These are phyloP conservation scores for Glaucidium brasilianum DNA, from an alignment of 2,113 vertebrate genomes.

Conservation along the genomic window DNA sequence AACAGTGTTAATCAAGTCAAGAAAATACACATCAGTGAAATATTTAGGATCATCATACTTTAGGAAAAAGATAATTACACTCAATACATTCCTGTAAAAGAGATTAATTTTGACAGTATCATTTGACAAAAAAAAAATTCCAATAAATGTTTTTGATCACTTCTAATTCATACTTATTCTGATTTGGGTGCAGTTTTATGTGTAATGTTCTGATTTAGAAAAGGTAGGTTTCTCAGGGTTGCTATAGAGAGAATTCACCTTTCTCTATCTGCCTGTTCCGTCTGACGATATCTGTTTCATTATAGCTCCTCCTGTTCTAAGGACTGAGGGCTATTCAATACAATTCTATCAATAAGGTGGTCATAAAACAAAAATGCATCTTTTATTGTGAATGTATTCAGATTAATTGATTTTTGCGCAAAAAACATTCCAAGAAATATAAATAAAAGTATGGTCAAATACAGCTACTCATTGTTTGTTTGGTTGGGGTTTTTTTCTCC, in stretches of 20 bases:
- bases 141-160: background rate
- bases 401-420: background rate
- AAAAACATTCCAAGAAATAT: background rate
- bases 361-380: background rate
- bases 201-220: background rate
- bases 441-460: background rate
- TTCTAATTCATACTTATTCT: background rate
- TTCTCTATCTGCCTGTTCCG: background rate
- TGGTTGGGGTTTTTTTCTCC: background rate
- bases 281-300: background rate
- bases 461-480: too few species aligned
- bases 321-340: rapidly evolving
- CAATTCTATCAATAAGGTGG: background rate
- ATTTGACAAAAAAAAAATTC: background rate
- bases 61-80: background rate
- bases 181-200: background rate
- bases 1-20: background rate
- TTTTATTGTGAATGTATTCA: background rate
- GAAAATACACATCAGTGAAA: background rate
- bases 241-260: background rate
- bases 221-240: background rate
- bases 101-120: background rate
- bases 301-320: background rate
- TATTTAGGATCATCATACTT: background rate
- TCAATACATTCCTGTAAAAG: background rate